Percentiles rank a stretch among this genome's conserved stretches.
Conservation (phyloP, 2,797 vertebrate genomes). For the Gallirallus australis region DNA sequence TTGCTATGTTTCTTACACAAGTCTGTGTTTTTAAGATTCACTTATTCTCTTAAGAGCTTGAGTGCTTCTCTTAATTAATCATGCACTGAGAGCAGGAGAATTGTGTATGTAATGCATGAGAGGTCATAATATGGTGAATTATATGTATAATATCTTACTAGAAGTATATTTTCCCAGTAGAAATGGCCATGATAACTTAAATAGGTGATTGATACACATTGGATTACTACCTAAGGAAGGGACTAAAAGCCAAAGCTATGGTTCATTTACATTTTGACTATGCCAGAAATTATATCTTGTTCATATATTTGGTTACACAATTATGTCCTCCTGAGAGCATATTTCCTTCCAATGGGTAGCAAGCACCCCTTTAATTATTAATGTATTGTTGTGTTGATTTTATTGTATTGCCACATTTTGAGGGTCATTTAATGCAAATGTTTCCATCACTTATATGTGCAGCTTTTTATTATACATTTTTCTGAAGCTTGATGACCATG, state of each 20-base stretch:
- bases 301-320: neutral
- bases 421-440: neutral
- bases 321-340: neutral
- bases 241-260: neutral
- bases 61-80: slow-evolving; percentile 9
- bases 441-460: neutral
- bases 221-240: neutral
- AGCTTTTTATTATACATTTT: neutral
- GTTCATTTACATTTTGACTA: neutral
- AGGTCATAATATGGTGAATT: neutral
- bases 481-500: neutral
- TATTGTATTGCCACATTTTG: neutral
- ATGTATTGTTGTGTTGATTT: neutral
- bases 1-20: neutral
- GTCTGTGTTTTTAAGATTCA: neutral
- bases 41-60: neutral
- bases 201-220: neutral
- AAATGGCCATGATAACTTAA: neutral
- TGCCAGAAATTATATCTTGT: neutral
- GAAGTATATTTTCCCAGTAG: neutral
- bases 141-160: neutral
- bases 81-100: neutral
- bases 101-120: neutral
- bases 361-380: neutral
- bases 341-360: slow-evolving; percentile 4